Percentiles rank a stretch among this genome's conserved stretches.
phyloP scores from a whole-genome alignment of 2,113 vertebrate genomes.

The Oncorhynchus mykiss region DNA sequence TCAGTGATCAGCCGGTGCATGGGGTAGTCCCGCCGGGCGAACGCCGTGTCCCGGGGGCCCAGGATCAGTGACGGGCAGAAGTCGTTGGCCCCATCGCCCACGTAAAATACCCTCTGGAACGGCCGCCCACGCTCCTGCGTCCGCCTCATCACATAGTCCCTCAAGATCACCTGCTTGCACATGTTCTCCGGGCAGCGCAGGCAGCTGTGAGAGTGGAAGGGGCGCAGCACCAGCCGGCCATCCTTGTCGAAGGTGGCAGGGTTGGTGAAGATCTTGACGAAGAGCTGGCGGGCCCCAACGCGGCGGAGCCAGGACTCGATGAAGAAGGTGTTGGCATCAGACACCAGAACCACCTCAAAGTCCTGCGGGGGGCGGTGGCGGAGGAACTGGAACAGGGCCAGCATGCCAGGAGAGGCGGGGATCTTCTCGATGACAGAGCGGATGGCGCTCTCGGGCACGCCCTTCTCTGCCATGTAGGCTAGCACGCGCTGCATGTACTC shows the following conservation, averaged over 20 bases:
- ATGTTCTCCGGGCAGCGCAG: slow-evolving; percentile 87
- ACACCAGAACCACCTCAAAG: slow-evolving; percentile 90
- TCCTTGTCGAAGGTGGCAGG: slow-evolving; percentile 82
- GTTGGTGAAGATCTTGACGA: slow-evolving; percentile 90
- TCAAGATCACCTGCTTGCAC: slow-evolving; percentile 90
- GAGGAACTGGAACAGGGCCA: slow-evolving; percentile 85
- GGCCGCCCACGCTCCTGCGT: slow-evolving; percentile 77
- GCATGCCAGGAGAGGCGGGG: slow-evolving; percentile 87
- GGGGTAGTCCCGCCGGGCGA: slow-evolving; percentile 86
- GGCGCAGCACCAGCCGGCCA: slow-evolving; percentile 82
- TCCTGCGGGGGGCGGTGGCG: slow-evolving; percentile 77
- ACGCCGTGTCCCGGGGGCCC: slow-evolving; percentile 80
- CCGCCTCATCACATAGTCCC: slow-evolving; percentile 83
- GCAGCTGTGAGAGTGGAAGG: slow-evolving; percentile 92
- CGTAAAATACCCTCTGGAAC: slow-evolving; percentile 87
- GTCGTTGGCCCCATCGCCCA: slow-evolving; percentile 95
- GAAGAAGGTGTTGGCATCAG: slow-evolving; percentile 91
- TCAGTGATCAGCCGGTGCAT: slow-evolving; percentile 89
- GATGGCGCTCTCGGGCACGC: slow-evolving; percentile 79
- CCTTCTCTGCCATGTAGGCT: slow-evolving; percentile 86
- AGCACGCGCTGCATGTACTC: slow-evolving; percentile 93
- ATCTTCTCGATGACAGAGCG: slow-evolving; percentile 82
- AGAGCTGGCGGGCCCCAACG: slow-evolving; percentile 75
- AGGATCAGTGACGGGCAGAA: slow-evolving; percentile 86
- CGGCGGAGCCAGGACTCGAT: slow-evolving; percentile 84